These are phyloP conservation scores for Aphidius colemani DNA, from an alignment of 2,888 invertebrate genomes.

Conservation along the genomic window DNA sequence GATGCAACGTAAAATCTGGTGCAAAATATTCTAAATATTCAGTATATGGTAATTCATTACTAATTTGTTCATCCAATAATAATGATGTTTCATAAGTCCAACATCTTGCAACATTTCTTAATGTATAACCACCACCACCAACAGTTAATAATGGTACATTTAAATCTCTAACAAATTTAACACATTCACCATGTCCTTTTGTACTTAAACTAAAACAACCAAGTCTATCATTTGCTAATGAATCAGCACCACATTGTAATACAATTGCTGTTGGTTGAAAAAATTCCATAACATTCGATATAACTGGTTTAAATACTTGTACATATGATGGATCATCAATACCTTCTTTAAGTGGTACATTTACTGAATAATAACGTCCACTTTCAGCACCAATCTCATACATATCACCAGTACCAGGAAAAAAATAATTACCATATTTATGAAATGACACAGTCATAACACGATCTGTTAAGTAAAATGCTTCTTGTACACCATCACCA, in stretches of 20 bases:
- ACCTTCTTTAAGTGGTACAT: constrained; percentile 97
- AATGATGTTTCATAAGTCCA: constrained; percentile 99
- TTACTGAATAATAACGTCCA: constrained; percentile 95
- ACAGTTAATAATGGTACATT: constrained; percentile 91
- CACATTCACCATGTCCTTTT: constrained; percentile 96
- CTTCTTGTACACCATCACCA: constrained; percentile 95
- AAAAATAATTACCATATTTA: constrained; percentile 97
- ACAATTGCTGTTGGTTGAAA: constrained; percentile 97
- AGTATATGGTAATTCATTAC: constrained; percentile 92
- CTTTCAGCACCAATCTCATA: constrained; percentile 96
- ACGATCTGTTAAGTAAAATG: constrained; percentile 94
- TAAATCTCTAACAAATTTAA: constrained; percentile 90
- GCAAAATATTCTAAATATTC: constrained; percentile 97
- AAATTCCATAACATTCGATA: constrained; percentile 92
- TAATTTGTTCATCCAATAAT: constrained; percentile 88
- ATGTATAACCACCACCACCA: constrained; percentile 84
- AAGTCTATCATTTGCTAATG: constrained; percentile 89
- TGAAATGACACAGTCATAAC: constrained; percentile 99
- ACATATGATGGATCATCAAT: constrained; percentile 93
- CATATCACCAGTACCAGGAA: constrained; percentile 99
- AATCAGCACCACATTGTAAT: constrained; percentile 97
- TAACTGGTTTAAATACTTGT: constrained; percentile 93
- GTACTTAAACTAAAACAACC: constrained; percentile 97
- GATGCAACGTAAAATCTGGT: constrained; percentile 95
- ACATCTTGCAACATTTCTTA: constrained; percentile 95